Conservation (phyloP, 2,888 invertebrate species). For the Ennomos fuscantarius region DNA sequence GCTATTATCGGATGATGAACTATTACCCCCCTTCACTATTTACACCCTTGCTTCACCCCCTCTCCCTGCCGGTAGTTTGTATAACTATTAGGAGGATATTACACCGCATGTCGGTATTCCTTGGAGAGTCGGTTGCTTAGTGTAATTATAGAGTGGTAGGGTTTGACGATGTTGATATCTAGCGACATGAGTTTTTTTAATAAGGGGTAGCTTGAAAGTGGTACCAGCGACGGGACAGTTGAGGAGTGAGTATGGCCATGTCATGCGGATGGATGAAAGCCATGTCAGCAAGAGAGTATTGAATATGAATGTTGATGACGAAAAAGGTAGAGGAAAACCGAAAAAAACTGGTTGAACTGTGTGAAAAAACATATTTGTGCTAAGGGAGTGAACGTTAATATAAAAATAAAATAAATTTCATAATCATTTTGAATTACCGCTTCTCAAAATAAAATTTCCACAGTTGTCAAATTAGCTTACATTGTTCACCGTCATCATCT, state of each 20-base stretch:
- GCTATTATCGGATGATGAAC: slow-evolving; percentile 76
- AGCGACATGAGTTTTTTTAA: too few species aligned
- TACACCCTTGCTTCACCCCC: slow-evolving; percentile 35
- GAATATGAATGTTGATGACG: too few species aligned
- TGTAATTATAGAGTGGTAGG: slow-evolving; percentile 42
- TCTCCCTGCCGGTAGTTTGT: slow-evolving; percentile 40
- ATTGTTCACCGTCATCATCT: slow-evolving; percentile 1
- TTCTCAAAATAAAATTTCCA: slow-evolving; percentile 1
- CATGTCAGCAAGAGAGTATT: too few species aligned
- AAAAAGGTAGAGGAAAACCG: too few species aligned
- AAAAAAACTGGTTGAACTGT: too few species aligned
- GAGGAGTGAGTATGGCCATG: too few species aligned
- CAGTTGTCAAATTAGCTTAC: slow-evolving; percentile 20
- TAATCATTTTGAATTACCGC: not conserved
- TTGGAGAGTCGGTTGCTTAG: slow-evolving; percentile 48
- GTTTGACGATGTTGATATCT: slow-evolving; percentile 46
- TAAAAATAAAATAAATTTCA: too few species aligned
- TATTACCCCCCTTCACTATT: slow-evolving; percentile 51
- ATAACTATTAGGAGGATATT: slow-evolving; percentile 59
- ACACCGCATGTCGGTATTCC: slow-evolving; percentile 71
- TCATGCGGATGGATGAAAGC: too few species aligned
- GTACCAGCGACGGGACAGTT: too few species aligned
- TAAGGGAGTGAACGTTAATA: too few species aligned
- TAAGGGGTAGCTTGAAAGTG: too few species aligned
- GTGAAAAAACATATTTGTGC: too few species aligned